These are phyloP conservation scores for Hyperoplus lanceolatus DNA, from an alignment of 2,797 vertebrate species.

Conservation along the genomic window DNA sequence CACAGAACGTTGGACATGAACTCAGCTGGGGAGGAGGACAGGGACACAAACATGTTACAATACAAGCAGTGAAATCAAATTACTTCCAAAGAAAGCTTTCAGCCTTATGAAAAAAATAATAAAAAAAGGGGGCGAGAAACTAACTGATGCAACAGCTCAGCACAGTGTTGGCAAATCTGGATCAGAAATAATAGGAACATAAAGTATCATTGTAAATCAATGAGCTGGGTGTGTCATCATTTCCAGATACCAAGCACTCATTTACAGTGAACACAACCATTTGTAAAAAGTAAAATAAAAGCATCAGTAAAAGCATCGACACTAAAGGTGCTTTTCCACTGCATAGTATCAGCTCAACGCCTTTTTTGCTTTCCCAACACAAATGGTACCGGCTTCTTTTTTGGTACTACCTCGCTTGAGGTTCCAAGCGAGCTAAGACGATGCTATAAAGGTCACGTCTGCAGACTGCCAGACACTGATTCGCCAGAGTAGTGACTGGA, in stretches of 20 bases:
- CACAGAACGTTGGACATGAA: constrained; percentile 98
- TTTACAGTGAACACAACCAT: constrained; percentile 53
- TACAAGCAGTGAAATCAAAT: background rate
- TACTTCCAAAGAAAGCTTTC: too few relatives aligned
- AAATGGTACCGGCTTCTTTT: too few relatives aligned
- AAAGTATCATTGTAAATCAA: constrained; percentile 37
- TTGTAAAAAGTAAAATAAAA: background rate
- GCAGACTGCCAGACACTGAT: too few relatives aligned
- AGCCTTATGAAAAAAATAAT: background rate
- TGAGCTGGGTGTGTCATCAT: background rate
- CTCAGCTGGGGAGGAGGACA: constrained; percentile 85
- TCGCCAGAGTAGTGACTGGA: too few relatives aligned
- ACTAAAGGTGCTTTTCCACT: background rate
- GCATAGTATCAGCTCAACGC: too few relatives aligned
- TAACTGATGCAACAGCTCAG: background rate
- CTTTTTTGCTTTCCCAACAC: too few relatives aligned
- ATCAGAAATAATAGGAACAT: constrained; percentile 51
- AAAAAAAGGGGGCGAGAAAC: background rate
- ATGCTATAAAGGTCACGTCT: too few relatives aligned
- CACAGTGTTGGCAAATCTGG: background rate
- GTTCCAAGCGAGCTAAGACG: too few relatives aligned
- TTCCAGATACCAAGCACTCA: background rate
- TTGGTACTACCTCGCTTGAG: too few relatives aligned
- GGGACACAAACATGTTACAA: constrained; percentile 10
- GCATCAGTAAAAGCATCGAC: constrained; percentile 84